phyloP scores from a whole-genome alignment of 2,888 invertebrate species.

The Caenorhabditis drosophilae region DNA sequence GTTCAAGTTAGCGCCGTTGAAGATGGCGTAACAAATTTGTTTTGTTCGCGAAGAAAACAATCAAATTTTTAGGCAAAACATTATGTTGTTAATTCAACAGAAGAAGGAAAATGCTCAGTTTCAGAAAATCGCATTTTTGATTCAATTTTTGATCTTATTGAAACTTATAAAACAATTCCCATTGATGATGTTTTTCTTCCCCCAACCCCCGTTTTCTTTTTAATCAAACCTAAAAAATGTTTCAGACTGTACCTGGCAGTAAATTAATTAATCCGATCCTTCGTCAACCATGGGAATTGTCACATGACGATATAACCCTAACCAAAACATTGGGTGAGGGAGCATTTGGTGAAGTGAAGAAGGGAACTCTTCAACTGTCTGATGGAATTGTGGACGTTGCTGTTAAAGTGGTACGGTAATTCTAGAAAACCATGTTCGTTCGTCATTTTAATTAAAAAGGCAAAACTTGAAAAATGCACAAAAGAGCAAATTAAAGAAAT shows the following conservation, averaged over 20 bases:
- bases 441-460: conserved; percentile 41
- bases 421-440: too few species aligned
- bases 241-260: background rate
- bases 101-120: conserved; percentile 29
- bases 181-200: too few species aligned
- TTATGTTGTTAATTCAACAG: conserved; percentile 27
- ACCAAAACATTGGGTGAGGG: conserved; percentile 59
- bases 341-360: conserved; percentile 60
- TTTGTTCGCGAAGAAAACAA: background rate
- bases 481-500: conserved; percentile 58
- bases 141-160: too few species aligned
- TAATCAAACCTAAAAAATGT: too few species aligned
- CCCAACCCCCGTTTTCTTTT: too few species aligned
- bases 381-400: background rate
- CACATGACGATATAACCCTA: conserved; percentile 46
- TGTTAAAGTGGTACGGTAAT: conserved; percentile 13
- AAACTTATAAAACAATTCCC: too few species aligned
- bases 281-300: conserved; percentile 53
- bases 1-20: too few species aligned
- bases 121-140: too few species aligned
- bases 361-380: conserved; percentile 17
- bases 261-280: conserved; percentile 12
- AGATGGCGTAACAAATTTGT: background rate
- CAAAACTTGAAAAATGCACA: conserved; percentile 49
- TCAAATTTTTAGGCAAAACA: conserved; percentile 50